Base-by-base conservation (phyloP, 1,140 invertebrate genomes). In the Metaphire vulgaris region DNA sequence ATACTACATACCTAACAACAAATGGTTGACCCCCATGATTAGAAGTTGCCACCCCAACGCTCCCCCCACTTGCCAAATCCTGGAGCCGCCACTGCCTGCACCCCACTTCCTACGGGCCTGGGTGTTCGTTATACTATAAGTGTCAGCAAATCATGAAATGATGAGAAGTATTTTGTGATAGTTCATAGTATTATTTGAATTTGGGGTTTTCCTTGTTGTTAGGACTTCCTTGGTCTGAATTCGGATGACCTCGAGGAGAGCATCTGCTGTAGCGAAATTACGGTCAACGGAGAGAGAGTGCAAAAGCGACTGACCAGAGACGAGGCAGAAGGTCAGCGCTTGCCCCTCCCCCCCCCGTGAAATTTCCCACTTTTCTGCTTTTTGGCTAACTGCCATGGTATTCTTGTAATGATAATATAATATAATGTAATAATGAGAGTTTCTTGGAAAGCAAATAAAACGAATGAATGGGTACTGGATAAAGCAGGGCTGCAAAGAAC, bases 221-320 rank as follows among this genome's bases (percentile, higher is more conserved):
- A 56, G 41, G 41, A 91, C 30, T 86, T 97, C 26, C 85, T 96
- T 0, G 90, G 91, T 14, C 85, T 95, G 15, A 89, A 92, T 67
- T 82, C 86, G 69, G 87, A 89, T 71, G 90, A 92, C 77, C 88
- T 97, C 80, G 86, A 88, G 12, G 90, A 90, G 79, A 96, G 94
- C 92, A 86, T 97, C 70, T 93, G 92, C 78, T 91, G 92, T 82
- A 88, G 93, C 30, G 91, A 92, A 84, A 93, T 95, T 80, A 90
- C 92, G n/a, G 92, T 76, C 90, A 90, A 87, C 86, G 90, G 81
- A 21, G 93, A 95, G 85, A 89, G 91, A 28, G 92, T 94, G 78
- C 87, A 91, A 65, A 94, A 92, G 83, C 92, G 92, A 1, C 92
- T 95, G 2, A 2, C 72, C 16, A 69, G 31, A 66, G 30, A 29